Evolutionary conservation across 2,888 invertebrate genomes (phyloP).

Genomic region (Pachydiplax longipennis): DNA sequence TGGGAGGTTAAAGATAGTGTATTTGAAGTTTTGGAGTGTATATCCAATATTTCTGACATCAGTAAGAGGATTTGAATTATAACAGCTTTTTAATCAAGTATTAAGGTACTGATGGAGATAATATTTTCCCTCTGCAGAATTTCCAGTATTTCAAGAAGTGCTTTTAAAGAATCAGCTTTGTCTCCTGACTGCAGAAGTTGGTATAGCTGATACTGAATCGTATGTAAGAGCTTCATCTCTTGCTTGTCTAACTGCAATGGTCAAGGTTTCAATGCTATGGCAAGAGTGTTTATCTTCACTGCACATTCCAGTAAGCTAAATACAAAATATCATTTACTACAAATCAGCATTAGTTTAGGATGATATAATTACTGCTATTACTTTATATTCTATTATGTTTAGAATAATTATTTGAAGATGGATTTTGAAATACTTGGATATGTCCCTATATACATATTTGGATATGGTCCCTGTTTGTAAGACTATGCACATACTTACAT

Average conservation of each 20-base stretch:
- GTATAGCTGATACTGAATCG: constrained; percentile 72
- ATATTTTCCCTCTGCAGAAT: constrained; percentile 65
- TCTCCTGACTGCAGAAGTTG: constrained; percentile 70
- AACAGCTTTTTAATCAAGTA: too few species aligned
- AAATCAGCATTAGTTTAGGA: too few species aligned
- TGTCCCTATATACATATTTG: too few species aligned
- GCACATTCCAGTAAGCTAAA: constrained; percentile 67
- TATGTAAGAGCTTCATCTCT: constrained; percentile 81
- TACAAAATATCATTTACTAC: background rate
- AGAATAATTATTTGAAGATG: too few species aligned
- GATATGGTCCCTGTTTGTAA: too few species aligned
- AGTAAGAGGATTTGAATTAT: constrained; percentile 64
- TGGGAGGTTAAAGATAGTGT: constrained; percentile 85
- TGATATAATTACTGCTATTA: too few species aligned
- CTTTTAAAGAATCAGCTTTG: constrained; percentile 69
- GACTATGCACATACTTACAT: too few species aligned
- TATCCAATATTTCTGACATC: constrained; percentile 72
- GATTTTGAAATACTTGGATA: too few species aligned
- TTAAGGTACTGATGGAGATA: background rate
- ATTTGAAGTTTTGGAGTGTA: constrained; percentile 74
- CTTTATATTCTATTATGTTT: too few species aligned
- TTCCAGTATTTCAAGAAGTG: constrained; percentile 74
- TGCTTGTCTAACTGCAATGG: constrained; percentile 73
- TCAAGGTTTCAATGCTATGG: constrained; percentile 73
- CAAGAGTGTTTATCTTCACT: constrained; percentile 66